These are phyloP conservation scores for Anguilla japonica DNA, from an alignment of 2,113 vertebrate species.

Conservation along the genomic window DNA sequence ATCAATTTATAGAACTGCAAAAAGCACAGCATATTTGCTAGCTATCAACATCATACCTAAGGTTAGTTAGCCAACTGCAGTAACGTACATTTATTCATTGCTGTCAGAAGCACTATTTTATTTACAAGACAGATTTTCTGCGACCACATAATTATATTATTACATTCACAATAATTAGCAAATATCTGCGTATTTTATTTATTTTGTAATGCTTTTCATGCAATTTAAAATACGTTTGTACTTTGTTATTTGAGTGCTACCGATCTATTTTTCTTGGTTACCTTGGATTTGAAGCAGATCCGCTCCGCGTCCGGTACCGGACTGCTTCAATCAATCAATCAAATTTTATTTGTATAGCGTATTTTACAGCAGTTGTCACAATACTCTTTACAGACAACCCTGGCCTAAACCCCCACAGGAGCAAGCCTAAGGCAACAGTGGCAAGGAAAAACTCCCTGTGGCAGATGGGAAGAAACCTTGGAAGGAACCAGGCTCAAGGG, in stretches of 20 bases:
- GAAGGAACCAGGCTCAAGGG: too few relatives aligned
- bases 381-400: too few relatives aligned
- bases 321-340: too few relatives aligned
- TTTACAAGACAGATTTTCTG: neutral
- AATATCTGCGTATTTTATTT: conserved; percentile 32
- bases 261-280: conserved; percentile 66
- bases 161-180: neutral
- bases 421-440: too few relatives aligned
- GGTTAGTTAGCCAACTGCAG: neutral
- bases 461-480: too few relatives aligned
- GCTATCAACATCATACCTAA: neutral
- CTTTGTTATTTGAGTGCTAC: conserved; percentile 59
- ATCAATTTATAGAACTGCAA: neutral
- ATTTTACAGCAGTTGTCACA: too few relatives aligned
- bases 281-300: conserved; percentile 31
- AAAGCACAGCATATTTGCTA: neutral
- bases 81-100: conserved; percentile 4
- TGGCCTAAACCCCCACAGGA: too few relatives aligned
- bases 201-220: conserved; percentile 14
- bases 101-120: neutral
- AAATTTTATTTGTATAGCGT: too few relatives aligned
- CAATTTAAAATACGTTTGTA: conserved; percentile 39
- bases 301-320: too few relatives aligned
- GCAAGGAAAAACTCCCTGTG: too few relatives aligned
- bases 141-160: neutral